Evolutionary conservation across 2,888 invertebrate species (phyloP).

Genomic region (Calameuta idolon): DNA sequence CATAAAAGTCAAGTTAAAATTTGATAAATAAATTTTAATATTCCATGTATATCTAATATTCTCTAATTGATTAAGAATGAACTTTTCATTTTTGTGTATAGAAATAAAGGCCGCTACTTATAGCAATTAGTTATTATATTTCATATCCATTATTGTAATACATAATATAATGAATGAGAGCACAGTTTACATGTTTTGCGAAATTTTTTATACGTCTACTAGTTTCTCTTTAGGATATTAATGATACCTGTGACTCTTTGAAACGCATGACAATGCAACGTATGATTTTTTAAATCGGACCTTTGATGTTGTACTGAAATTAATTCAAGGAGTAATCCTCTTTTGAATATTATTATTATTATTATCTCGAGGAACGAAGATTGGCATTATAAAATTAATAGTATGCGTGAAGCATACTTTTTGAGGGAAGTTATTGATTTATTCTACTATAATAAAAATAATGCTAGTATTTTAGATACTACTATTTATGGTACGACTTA

Average conservation of each 20-base stretch:
- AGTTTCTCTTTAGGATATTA: not conserved
- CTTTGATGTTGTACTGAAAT: not conserved
- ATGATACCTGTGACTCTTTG: too few species aligned
- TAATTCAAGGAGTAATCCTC: not conserved
- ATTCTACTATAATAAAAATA: not conserved
- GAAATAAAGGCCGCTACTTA: not conserved
- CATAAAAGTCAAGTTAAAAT: too few species aligned
- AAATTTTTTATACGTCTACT: not conserved
- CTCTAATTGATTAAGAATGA: not conserved
- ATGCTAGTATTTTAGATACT: not conserved
- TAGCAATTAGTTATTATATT: not conserved
- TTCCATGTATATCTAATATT: not conserved
- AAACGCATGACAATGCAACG: too few species aligned
- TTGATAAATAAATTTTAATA: too few species aligned
- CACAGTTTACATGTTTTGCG: not conserved
- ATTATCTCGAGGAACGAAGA: not conserved
- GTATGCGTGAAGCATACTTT: not conserved
- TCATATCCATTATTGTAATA: not conserved
- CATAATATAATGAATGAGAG: not conserved
- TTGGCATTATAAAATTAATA: not conserved
- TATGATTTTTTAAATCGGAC: not conserved
- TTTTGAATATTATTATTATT: not conserved
- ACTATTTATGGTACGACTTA: not conserved
- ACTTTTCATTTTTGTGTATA: not conserved
- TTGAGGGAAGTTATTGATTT: not conserved